These are phyloP conservation scores for Trissolcus basalis DNA, from an alignment of 1,140 invertebrate species.

Conservation along the genomic window DNA sequence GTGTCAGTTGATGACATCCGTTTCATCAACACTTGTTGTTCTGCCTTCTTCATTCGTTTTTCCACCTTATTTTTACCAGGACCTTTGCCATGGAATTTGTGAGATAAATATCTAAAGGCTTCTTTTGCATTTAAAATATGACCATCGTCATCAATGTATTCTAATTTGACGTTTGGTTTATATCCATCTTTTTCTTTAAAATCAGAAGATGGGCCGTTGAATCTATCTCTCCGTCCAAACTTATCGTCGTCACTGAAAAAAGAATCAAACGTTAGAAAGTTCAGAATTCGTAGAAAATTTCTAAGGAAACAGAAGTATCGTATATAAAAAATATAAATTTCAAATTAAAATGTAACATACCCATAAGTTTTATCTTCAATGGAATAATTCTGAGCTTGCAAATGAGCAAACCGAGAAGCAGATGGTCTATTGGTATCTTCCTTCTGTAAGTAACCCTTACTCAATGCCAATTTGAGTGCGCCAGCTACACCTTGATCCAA, in stretches of 20 bases:
- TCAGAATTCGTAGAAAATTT: no score
- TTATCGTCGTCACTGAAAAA: slow-evolving; percentile 88
- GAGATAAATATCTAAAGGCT: slow-evolving; percentile 96
- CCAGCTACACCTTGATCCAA: slow-evolving; percentile 94
- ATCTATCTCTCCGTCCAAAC: slow-evolving; percentile 84
- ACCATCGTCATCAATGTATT: slow-evolving; percentile 98
- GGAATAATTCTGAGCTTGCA: slow-evolving; percentile 94
- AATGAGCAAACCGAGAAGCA: slow-evolving; percentile 83
- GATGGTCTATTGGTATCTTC: slow-evolving; percentile 84
- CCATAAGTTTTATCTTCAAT: slow-evolving; percentile 97
- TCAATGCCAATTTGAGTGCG: slow-evolving; percentile 93
- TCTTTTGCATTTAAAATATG: slow-evolving; percentile 94
- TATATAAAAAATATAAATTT: no score
- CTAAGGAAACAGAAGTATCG: not conserved
- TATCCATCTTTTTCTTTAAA: slow-evolving; percentile 97
- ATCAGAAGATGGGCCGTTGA: slow-evolving; percentile 90
- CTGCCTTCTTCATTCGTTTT: slow-evolving; percentile 95
- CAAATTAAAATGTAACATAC: slow-evolving; percentile 72
- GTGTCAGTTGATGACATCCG: slow-evolving; percentile 99
- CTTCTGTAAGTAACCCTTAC: slow-evolving; percentile 96
- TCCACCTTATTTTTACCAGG: slow-evolving; percentile 99
- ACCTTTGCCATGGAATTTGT: slow-evolving; percentile 99
- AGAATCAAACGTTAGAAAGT: not conserved
- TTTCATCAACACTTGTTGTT: slow-evolving; percentile 97
- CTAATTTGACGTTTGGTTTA: slow-evolving; percentile 96